phyloP scores from a whole-genome alignment of 2,888 invertebrate species.

The Melitaea athalia region DNA sequence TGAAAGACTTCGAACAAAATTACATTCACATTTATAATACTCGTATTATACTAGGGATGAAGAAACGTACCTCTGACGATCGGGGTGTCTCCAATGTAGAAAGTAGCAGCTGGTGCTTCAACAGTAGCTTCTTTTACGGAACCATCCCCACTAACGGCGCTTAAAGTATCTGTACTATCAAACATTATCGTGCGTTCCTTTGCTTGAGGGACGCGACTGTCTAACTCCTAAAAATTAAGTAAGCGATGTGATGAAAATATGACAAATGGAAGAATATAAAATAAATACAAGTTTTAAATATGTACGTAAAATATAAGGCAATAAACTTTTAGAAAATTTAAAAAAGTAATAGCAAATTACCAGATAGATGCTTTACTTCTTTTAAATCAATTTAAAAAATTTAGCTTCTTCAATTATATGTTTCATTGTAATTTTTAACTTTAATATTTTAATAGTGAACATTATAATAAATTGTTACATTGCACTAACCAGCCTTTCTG shows the following conservation, averaged over 20 bases:
- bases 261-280: not conserved
- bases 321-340: too few species aligned
- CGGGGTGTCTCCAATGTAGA: conserved; percentile 79
- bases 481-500: conserved; percentile 71
- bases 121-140: conserved; percentile 69
- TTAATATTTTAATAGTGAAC: too few species aligned
- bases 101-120: conserved; percentile 72
- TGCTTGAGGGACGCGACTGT: conserved; percentile 65
- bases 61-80: conserved; percentile 66
- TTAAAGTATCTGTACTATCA: conserved; percentile 76
- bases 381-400: too few species aligned
- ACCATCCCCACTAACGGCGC: conserved; percentile 73
- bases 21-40: too few species aligned
- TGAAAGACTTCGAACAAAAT: too few species aligned
- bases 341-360: too few species aligned
- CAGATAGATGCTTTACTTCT: too few species aligned
- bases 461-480: not conserved
- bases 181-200: conserved; percentile 79
- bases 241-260: not conserved
- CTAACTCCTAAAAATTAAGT: conserved; percentile 60
- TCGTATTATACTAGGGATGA: not conserved
- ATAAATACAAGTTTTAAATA: too few species aligned
- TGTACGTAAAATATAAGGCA: too few species aligned
- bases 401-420: too few species aligned
- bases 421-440: too few species aligned